These are phyloP conservation scores for Nomada ferruginata DNA, from an alignment of 2,888 invertebrate species.

Conservation along the genomic window DNA sequence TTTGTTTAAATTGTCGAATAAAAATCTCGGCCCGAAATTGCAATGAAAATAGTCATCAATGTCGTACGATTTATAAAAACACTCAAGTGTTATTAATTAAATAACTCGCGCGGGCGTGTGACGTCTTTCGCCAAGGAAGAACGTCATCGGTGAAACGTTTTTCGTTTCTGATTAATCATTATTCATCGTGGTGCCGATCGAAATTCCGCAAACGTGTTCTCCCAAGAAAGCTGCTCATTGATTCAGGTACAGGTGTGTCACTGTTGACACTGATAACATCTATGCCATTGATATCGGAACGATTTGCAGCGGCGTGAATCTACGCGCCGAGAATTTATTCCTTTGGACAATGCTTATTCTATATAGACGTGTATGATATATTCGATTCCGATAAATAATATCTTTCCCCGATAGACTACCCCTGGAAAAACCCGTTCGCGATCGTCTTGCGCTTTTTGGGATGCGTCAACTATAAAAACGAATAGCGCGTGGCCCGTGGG, in stretches of 20 bases:
- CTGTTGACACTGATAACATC: background rate
- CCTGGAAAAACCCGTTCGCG: conserved; percentile 10
- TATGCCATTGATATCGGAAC: background rate
- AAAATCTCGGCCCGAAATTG: background rate
- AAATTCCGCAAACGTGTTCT: conserved; percentile 7
- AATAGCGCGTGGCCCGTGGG: background rate
- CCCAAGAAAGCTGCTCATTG: conserved; percentile 6
- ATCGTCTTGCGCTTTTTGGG: background rate
- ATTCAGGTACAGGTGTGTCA: background rate
- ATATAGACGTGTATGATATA: background rate
- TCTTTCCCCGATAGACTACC: background rate
- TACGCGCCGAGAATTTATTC: background rate
- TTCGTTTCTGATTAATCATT: conserved; percentile 5
- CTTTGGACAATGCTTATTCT: background rate
- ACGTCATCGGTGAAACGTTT: background rate
- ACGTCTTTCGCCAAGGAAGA: background rate
- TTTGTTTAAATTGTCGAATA: background rate
- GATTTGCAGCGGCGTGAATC: background rate
- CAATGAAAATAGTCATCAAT: background rate
- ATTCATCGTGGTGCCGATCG: background rate
- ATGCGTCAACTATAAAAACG: conserved; percentile 20
- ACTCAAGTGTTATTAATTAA: background rate
- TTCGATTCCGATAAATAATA: background rate
- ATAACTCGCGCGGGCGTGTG: background rate
- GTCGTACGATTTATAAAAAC: background rate